These are phyloP conservation scores for Brachyalestes nurse DNA, from an alignment of 2,797 vertebrate genomes.

Conservation along the genomic window DNA sequence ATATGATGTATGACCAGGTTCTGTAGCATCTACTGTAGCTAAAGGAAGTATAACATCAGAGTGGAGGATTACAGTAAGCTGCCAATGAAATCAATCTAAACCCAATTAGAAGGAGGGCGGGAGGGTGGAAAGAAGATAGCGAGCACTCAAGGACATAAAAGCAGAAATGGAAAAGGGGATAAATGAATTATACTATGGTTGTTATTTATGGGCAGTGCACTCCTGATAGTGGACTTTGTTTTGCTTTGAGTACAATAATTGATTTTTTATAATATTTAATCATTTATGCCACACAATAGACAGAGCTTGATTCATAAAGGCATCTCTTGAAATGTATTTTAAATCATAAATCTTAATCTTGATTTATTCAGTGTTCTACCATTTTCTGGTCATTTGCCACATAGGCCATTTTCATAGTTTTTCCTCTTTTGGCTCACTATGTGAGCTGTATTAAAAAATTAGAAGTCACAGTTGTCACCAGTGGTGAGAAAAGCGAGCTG, in stretches of 20 bases:
- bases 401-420: not conserved
- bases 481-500: too few species aligned
- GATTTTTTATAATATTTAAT: not conserved
- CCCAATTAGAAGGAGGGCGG: slow-evolving; percentile 69
- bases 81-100: slow-evolving; percentile 79
- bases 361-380: not conserved
- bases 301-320: not conserved
- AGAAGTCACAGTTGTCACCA: too few species aligned
- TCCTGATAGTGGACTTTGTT: slow-evolving; percentile 24
- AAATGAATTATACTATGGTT: slow-evolving; percentile 39
- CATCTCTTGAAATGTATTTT: not conserved
- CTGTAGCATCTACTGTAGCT: slow-evolving; percentile 79
- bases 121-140: slow-evolving; percentile 50
- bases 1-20: slow-evolving; percentile 72
- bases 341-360: not conserved
- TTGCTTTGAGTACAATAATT: not conserved
- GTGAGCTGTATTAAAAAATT: too few species aligned
- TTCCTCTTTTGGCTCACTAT: not conserved
- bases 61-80: slow-evolving; percentile 73
- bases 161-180: slow-evolving; percentile 54
- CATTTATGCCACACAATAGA: slow-evolving; percentile 9
- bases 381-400: not conserved
- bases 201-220: slow-evolving; percentile 41
- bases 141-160: slow-evolving; percentile 71
- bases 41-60: slow-evolving; percentile 78